Base-by-base conservation (phyloP, 64 coral and sea anemone species). In the Porites australiensis region DNA sequence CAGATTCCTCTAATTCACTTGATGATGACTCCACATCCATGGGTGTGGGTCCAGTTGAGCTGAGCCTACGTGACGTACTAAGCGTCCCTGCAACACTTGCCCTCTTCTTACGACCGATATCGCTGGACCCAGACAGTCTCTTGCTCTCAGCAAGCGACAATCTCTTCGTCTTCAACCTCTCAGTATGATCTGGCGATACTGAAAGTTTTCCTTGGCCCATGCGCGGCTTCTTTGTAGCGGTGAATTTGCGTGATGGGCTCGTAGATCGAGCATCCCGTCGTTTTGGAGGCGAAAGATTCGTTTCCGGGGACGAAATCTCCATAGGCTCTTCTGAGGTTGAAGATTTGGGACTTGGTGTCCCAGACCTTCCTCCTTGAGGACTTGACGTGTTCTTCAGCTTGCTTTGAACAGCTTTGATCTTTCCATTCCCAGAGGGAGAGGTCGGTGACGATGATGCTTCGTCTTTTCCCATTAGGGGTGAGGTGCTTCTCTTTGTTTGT, bases 11-110 rank as follows among this genome's bases (percentile, higher is more conserved):
- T n/a, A 84, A 18, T 68, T 84, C 81, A 23, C 81, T 84, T 8
- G 81, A 84, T 11, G 81, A 84, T 9, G 81, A 84, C 47, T 84
- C 81, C 18, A 84, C 43, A 21, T 84, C 81, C 63, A 84, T 84
- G 43, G 81, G 60, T 15, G 79, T 48, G 16, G 79, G 45, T 12
- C 7, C 14, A n/a, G 81, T 50, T n/a, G 46, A 50, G 81, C 81
- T 84, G 10, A 52, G 44, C n/a, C 27, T 84, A 46, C 81, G 81
- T 23, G 44, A 66, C 47, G 81, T 20, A 50, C 16, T 18, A 27
- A 84, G 63, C 9, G 81, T 50, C 44, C 81, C 81, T 4, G 63
- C 43, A 51, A 84, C 14, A 49, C 81, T 84, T n/a, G 61, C 63
- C 18, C 61, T 84, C 81, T 84, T 84, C 63, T 63, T 84, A 13